A percentile compares a stretch with the other conserved stretches of the same genome.
Evolutionary conservation across 2,113 vertebrate species (phyloP).

Genomic region (Sporophila hypoxantha): DNA sequence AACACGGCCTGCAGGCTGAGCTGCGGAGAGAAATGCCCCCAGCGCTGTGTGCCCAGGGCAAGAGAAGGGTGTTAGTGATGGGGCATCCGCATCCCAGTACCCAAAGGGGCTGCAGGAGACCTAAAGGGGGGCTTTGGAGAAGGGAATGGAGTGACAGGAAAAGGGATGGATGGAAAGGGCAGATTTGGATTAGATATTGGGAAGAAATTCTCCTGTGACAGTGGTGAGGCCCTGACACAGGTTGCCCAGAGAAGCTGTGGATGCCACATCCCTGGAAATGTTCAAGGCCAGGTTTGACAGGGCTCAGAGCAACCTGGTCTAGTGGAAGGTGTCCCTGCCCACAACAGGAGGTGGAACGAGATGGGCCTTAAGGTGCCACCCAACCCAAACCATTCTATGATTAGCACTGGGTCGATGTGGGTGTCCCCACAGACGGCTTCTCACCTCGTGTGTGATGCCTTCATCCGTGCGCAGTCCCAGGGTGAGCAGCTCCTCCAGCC

Average conservation of each 20-base stretch:
- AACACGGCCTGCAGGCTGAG: slow-evolving; percentile 70
- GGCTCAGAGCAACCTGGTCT: neutral
- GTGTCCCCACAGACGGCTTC: accelerated
- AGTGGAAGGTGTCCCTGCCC: neutral
- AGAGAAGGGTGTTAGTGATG: neutral
- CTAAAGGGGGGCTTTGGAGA: neutral
- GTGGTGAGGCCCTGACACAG: neutral
- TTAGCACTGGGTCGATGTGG: accelerated
- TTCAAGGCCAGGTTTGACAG: neutral
- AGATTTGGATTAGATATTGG: neutral
- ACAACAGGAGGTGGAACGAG: accelerated
- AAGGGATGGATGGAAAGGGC: neutral
- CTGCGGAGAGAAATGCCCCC: slow-evolving; percentile 73
- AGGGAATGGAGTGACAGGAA: neutral
- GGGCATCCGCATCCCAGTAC: neutral
- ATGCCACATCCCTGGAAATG: neutral
- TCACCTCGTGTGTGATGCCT: slow-evolving; percentile 83
- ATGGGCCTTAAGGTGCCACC: neutral
- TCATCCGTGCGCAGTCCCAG: slow-evolving; percentile 83
- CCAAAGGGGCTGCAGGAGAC: neutral
- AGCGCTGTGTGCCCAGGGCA: slow-evolving; percentile 69
- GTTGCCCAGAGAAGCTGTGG: neutral
- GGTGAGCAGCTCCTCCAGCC: slow-evolving; percentile 85
- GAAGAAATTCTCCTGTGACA: neutral
- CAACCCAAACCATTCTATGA: neutral